Base-by-base conservation (phyloP, 2,888 invertebrate species). In the Stictocephala bisonia region DNA sequence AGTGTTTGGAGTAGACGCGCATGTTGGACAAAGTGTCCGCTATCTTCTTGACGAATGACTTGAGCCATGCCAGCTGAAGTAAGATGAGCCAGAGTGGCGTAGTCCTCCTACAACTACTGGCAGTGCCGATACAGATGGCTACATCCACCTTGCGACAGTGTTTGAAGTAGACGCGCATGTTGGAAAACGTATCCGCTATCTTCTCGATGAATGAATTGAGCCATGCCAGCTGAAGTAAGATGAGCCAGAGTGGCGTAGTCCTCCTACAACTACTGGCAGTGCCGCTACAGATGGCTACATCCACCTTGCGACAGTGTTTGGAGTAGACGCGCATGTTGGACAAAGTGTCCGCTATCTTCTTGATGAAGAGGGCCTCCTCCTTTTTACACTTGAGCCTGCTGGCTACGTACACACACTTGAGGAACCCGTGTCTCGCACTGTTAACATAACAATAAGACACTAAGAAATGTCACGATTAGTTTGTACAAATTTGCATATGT, bases 401-500 rank as follows among this genome's bases (percentile, higher is more conserved):
- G 1, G 78, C 76, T 6, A 77, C 77, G 74, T 80, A 80, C 20
- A 82, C 80, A 74, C 82, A 82, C 31, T 78, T 77, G 40, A 81
- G 79, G 74, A 82, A 82, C 15, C 81, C 81, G 68, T 81, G 79
- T 72, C 80, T 80, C 35, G 82, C 82, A 60, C 82, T 82, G 79
- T 6, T 77, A 79, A 67, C 75, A 68, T 70, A 67, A 58, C 71
- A 29, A 24, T 7, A 66, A 20, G 11, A n/a, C n/a, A n/a, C n/a
- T n/a, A n/a, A n/a, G n/a, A n/a, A n/a, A n/a, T n/a, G n/a, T n/a
- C n/a, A n/a, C n/a, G n/a, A n/a, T n/a, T n/a, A n/a, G n/a, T n/a
- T n/a, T n/a, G n/a, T n/a, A n/a, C n/a, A n/a, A n/a, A n/a, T n/a
- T n/a, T n/a, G n/a, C n/a, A n/a, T n/a, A n/a, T n/a, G n/a, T n/a